These are phyloP conservation scores for Trichopoda pennipes DNA, from an alignment of 2,888 invertebrate species.

Conservation along the genomic window DNA sequence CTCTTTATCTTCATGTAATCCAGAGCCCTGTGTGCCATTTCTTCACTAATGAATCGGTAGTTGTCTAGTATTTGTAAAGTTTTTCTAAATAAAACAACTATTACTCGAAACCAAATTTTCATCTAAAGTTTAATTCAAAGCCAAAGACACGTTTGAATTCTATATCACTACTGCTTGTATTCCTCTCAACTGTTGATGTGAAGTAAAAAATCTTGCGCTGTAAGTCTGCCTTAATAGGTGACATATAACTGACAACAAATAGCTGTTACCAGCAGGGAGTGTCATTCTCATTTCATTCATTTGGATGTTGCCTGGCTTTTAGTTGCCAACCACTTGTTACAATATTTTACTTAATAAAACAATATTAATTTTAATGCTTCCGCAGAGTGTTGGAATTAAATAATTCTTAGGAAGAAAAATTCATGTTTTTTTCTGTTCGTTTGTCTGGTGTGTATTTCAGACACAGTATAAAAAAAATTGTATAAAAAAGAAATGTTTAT, in stretches of 20 bases:
- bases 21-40: no score
- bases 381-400: conserved; percentile 54
- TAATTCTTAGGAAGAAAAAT: conserved; percentile 29
- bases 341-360: conserved; percentile 39
- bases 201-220: not conserved
- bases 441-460: conserved; percentile 18
- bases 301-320: conserved; percentile 11
- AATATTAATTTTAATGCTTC: conserved; percentile 57
- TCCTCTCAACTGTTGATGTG: not conserved
- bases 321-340: conserved; percentile 45
- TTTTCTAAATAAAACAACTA: no score
- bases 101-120: no score
- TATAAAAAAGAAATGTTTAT: conserved; percentile 9
- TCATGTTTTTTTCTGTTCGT: conserved; percentile 7
- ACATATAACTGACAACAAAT: conserved; percentile 16
- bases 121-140: no score
- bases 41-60: no score
- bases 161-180: not conserved
- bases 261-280: conserved; percentile 58
- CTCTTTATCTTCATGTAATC: no score
- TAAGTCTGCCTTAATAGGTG: conserved; percentile 15
- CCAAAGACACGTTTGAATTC: no score
- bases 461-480: conserved; percentile 4
- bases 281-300: conserved; percentile 46
- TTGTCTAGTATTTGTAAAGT: no score